Evolutionary conservation across 1,140 invertebrate genomes (phyloP).

Genomic region (Zaprionus inermis): DNA sequence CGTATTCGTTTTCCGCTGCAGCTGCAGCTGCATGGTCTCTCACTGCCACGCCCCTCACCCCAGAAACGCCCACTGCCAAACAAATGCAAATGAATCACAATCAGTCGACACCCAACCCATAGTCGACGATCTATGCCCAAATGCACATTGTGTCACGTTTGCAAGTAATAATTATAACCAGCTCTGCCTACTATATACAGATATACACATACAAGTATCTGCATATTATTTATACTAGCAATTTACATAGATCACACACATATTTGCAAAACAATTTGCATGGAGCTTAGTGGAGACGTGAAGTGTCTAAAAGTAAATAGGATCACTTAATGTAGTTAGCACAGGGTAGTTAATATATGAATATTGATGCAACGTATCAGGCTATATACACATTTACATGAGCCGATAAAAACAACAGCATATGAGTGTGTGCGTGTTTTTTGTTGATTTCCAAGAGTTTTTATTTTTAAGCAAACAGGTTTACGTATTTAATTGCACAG

Average conservation of each 20-base stretch:
- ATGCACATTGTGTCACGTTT: slow-evolving; percentile 32
- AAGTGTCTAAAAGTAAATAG: slow-evolving; percentile 15
- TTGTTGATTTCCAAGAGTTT: not conserved
- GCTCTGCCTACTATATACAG: not conserved
- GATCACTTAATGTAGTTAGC: slow-evolving; percentile 39
- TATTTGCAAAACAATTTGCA: slow-evolving; percentile 34
- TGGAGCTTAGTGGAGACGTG: slow-evolving; percentile 18
- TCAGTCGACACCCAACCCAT: slow-evolving; percentile 4
- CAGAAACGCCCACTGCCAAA: slow-evolving; percentile 8
- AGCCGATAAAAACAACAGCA: slow-evolving; percentile 2
- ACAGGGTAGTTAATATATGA: slow-evolving; percentile 4
- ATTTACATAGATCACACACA: slow-evolving; percentile 1
- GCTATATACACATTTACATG: slow-evolving; percentile 8
- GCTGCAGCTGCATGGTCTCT: slow-evolving; percentile 15
- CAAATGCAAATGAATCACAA: slow-evolving; percentile 42
- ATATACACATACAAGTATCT: not conserved
- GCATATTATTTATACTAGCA: slow-evolving; percentile 10
- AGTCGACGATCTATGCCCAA: slow-evolving; percentile 4
- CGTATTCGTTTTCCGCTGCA: slow-evolving; percentile 17
- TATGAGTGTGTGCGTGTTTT: too few relatives aligned
- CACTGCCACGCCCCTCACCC: not conserved
- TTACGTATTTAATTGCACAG: not conserved
- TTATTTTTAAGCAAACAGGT: slow-evolving; percentile 18
- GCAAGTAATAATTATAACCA: not conserved
- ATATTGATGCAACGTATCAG: slow-evolving; percentile 4